Percentiles rank a stretch among this genome's conserved stretches.
phyloP scores from a whole-genome alignment of 37 sponge, comb jelly and placozoan species.

The Amphimedon queenslandica region DNA sequence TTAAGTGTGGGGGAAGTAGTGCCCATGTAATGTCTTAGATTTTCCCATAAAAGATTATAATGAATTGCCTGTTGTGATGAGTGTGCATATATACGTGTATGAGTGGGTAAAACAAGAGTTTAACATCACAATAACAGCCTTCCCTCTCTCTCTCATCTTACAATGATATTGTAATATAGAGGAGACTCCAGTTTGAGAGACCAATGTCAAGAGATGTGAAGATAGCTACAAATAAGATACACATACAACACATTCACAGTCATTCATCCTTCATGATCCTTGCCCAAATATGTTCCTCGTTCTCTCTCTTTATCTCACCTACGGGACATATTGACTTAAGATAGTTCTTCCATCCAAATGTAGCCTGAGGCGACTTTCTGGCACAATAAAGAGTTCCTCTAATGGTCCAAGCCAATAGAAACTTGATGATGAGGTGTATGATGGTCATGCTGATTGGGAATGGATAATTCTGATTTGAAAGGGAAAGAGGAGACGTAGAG shows the following conservation, averaged over 20 bases:
- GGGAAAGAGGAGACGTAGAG: too few relatives aligned
- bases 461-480: constrained; percentile 53
- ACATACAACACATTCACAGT: not conserved
- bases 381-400: constrained; percentile 11
- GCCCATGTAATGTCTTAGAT: too few relatives aligned
- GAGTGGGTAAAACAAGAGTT: too few relatives aligned
- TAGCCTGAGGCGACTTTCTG: constrained; percentile 16
- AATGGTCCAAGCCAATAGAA: constrained; percentile 67
- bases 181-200: constrained; percentile 95
- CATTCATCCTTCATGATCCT: not conserved
- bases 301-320: constrained; percentile 28
- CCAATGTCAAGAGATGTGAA: constrained; percentile 91
- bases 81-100: too few relatives aligned
- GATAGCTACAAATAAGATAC: constrained; percentile 44
- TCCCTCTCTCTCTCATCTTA: too few relatives aligned
- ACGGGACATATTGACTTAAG: constrained; percentile 45
- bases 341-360: constrained; percentile 64
- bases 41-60: too few relatives aligned
- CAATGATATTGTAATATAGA: constrained; percentile 94
- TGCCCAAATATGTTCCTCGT: not conserved
- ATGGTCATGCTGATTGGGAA: constrained; percentile 87
- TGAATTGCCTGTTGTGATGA: too few relatives aligned
- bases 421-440: constrained; percentile 78
- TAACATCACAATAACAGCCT: too few relatives aligned
- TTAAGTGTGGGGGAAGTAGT: too few relatives aligned